A percentile compares a stretch with the other conserved stretches of the same genome.
Evolutionary conservation across 2,888 invertebrate species (phyloP).

Genomic region (Cosmia pyralina): DNA sequence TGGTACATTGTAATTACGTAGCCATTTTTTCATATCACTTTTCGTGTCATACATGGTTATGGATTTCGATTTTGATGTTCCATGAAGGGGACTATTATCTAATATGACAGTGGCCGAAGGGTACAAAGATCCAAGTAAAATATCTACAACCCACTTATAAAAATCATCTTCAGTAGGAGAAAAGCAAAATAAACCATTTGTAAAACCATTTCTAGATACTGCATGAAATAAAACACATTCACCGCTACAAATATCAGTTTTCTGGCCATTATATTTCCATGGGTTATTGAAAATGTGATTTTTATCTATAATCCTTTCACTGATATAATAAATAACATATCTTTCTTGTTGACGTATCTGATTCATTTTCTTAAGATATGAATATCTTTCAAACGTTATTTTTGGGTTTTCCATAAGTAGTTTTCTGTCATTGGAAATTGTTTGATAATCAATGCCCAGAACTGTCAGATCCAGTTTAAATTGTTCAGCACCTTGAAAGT

Average conservation of each 20-base stretch:
- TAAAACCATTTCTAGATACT: constrained; percentile 66
- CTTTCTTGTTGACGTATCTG: constrained; percentile 58
- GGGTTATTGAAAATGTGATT: constrained; percentile 61
- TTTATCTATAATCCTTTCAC: constrained; percentile 70
- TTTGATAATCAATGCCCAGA: constrained; percentile 68
- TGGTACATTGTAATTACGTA: constrained; percentile 74
- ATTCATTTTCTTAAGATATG: constrained; percentile 72
- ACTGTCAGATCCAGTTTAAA: constrained; percentile 57
- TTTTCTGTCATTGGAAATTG: constrained; percentile 54
- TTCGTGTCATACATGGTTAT: constrained; percentile 75
- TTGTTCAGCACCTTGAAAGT: constrained; percentile 3
- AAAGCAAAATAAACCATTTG: constrained; percentile 70
- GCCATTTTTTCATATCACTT: constrained; percentile 73
- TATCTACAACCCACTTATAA: constrained; percentile 76
- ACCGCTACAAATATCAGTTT: constrained; percentile 13
- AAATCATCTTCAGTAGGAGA: constrained; percentile 66
- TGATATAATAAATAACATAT: constrained; percentile 72
- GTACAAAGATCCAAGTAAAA: constrained; percentile 67
- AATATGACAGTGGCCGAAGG: constrained; percentile 73
- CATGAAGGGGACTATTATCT: constrained; percentile 70
- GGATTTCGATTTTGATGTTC: constrained; percentile 48
- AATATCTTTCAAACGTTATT: constrained; percentile 72
- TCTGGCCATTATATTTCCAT: constrained; percentile 23
- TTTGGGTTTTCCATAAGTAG: constrained; percentile 76
- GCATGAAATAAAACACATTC: constrained; percentile 70